Evolutionary conservation across 1,140 invertebrate species (phyloP).

Genomic region (Capitella teleta): DNA sequence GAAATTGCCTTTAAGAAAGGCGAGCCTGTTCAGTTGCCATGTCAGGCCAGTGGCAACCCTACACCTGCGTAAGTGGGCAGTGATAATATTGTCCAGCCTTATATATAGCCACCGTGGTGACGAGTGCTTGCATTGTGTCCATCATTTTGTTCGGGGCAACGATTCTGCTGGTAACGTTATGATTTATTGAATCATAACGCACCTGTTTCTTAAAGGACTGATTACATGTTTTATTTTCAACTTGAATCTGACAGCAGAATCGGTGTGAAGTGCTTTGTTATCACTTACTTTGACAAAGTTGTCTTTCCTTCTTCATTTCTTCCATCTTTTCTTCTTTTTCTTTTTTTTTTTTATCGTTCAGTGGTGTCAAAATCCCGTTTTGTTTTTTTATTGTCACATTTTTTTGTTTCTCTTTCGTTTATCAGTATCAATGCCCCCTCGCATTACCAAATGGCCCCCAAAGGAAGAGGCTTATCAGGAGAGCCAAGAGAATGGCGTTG

Average conservation of each 20-base stretch:
- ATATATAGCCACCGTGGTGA: neutral
- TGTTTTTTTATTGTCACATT: no score
- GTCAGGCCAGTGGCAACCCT: slow-evolving; percentile 21
- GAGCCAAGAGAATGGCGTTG: no score
- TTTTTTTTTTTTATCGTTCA: no score
- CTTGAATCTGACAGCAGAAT: no score
- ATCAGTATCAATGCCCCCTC: no score
- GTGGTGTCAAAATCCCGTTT: no score
- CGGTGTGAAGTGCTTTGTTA: neutral
- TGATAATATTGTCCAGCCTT: neutral
- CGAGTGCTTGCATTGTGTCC: no score
- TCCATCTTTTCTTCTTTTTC: no score
- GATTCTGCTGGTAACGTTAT: neutral
- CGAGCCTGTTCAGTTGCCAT: slow-evolving; percentile 23
- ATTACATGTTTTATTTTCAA: neutral
- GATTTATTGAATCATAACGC: neutral
- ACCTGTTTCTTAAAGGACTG: neutral
- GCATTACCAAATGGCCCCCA: no score
- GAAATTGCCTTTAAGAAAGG: slow-evolving; percentile 21
- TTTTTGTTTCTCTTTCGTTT: no score
- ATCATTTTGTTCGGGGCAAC: neutral
- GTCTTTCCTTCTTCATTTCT: no score
- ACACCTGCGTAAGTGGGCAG: slow-evolving; percentile 24
- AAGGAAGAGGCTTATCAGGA: no score
- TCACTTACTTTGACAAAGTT: neutral